Percentiles rank a stretch among this genome's conserved stretches.
Evolutionary conservation across 2,888 invertebrate species (phyloP).

Genomic region (Cephus pulcher): DNA sequence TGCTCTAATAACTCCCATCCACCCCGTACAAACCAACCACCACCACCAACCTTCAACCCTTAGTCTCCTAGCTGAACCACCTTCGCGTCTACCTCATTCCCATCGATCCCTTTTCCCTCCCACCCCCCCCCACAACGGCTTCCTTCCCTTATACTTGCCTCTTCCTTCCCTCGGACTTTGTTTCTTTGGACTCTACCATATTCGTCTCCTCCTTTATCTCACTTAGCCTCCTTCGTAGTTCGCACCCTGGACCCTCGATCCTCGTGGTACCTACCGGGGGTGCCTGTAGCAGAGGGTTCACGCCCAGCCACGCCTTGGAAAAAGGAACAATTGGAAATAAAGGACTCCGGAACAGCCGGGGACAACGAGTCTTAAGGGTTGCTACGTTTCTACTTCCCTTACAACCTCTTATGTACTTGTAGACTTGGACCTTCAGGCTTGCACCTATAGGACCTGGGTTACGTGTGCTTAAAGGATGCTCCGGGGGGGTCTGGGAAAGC

Average conservation of each 20-base stretch:
- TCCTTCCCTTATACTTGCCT: not conserved
- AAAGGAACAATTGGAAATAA: conserved; percentile 1
- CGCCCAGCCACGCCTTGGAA: conserved; percentile 3
- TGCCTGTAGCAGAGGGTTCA: not conserved
- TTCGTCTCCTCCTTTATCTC: conserved; percentile 39
- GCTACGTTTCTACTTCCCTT: not conserved
- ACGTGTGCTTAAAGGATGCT: not conserved
- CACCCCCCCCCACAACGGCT: not conserved
- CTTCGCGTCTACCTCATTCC: not conserved
- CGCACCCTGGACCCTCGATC: not conserved
- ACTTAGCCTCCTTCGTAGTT: conserved; percentile 29
- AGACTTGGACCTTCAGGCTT: not conserved
- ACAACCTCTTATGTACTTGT: not conserved
- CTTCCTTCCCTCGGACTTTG: conserved; percentile 33
- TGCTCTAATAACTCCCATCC: conserved; percentile 56
- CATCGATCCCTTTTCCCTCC: not conserved
- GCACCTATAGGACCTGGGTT: not conserved
- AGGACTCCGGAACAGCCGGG: not conserved
- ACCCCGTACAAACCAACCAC: conserved; percentile 32
- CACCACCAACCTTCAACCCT: not conserved
- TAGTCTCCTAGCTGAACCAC: not conserved
- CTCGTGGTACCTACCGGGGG: not conserved
- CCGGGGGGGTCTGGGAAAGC: not conserved
- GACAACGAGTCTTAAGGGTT: conserved; percentile 4
- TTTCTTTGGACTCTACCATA: conserved; percentile 44